These are phyloP conservation scores for Lasioglossum oenotherae DNA, from an alignment of 2,888 invertebrate genomes.

Conservation along the genomic window DNA sequence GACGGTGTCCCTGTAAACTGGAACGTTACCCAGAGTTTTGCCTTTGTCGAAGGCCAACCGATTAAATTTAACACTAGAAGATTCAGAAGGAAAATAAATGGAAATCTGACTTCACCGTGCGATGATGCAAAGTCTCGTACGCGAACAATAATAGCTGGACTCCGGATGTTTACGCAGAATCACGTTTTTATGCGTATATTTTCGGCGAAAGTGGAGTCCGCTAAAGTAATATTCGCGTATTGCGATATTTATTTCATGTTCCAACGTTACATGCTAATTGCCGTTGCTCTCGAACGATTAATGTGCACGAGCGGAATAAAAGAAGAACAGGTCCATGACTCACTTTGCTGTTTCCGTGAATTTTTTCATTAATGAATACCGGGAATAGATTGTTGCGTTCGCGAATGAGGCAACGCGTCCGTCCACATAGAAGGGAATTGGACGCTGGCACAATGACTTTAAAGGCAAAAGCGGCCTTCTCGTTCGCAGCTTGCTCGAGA, in stretches of 20 bases:
- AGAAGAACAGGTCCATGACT: neutral
- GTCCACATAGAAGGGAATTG: constrained; percentile 32
- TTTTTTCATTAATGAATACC: constrained; percentile 63
- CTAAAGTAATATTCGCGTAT: neutral
- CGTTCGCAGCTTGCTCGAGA: neutral
- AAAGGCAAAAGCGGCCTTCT: constrained; percentile 36
- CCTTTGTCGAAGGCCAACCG: neutral
- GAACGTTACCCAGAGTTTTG: neutral
- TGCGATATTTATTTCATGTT: neutral
- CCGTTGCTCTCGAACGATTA: neutral
- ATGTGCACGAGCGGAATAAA: neutral
- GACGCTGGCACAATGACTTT: constrained; percentile 13
- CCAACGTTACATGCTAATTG: neutral
- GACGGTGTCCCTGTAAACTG: neutral
- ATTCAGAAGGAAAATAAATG: constrained; percentile 7
- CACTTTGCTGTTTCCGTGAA: constrained; percentile 16
- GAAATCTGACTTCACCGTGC: neutral
- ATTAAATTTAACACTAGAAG: constrained; percentile 9
- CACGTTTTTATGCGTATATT: neutral
- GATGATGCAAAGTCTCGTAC: neutral
- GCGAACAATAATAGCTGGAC: neutral
- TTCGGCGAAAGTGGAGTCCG: neutral
- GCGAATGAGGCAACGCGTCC: constrained; percentile 54
- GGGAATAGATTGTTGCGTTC: constrained; percentile 47
- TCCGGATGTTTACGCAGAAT: neutral